Percentiles rank a stretch among this genome's conserved stretches.
phyloP scores from a whole-genome alignment of 2,113 vertebrate genomes.

The Xiphias gladius region DNA sequence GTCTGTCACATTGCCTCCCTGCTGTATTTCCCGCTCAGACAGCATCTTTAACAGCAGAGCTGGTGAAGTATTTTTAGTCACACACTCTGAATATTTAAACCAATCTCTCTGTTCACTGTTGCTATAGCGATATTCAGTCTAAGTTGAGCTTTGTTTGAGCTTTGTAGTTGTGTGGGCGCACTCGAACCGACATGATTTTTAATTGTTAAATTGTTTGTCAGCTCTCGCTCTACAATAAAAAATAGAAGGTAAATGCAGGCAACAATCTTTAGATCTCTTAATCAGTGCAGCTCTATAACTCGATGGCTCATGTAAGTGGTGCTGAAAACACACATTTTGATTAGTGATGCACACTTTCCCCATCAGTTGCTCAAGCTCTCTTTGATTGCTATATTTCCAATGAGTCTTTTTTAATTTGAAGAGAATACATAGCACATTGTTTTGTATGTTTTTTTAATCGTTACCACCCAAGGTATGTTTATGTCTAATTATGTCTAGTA shows the following conservation, averaged over 20 bases:
- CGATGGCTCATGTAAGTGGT: not conserved
- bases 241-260: not conserved
- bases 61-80: conserved; percentile 73
- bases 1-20: conserved; percentile 39
- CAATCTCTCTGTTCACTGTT: conserved; percentile 70
- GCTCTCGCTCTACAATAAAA: not conserved
- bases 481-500: too few relatives aligned
- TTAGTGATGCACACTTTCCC: not conserved
- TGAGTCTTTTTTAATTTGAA: not conserved
- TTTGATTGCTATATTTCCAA: not conserved
- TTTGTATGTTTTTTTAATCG: not conserved
- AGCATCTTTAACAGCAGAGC: conserved; percentile 56
- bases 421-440: not conserved
- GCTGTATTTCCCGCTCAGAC: conserved; percentile 53
- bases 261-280: not conserved
- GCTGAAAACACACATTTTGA: not conserved
- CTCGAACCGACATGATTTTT: conserved; percentile 36
- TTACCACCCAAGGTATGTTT: too few relatives aligned
- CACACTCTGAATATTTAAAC: conserved; percentile 79
- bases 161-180: conserved; percentile 39
- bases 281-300: not conserved
- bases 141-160: conserved; percentile 63
- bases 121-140: conserved; percentile 74
- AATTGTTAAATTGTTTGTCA: conserved; percentile 52
- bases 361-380: not conserved